These are phyloP conservation scores for Andrena trimmerana DNA, from an alignment of 2,888 invertebrate species.

Conservation along the genomic window DNA sequence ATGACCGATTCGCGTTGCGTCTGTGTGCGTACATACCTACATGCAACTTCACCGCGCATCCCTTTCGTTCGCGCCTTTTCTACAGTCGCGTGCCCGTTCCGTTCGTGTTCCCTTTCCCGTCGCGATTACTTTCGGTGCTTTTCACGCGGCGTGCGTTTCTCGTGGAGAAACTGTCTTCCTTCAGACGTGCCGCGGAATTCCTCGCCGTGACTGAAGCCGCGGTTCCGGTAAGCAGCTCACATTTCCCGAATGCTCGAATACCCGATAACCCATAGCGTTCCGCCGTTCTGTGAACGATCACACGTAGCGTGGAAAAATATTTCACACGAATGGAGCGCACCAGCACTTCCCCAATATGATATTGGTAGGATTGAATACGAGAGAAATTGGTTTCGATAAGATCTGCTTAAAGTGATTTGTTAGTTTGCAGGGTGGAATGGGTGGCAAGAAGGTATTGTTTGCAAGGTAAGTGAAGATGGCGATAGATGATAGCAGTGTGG, in stretches of 20 bases:
- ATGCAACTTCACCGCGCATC: not conserved
- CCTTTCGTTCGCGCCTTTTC: slow-evolving; percentile 2
- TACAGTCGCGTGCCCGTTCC: not conserved
- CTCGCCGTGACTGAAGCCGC: not conserved
- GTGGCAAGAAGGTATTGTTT: too few relatives aligned
- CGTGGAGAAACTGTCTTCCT: not conserved
- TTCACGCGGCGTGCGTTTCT: not conserved
- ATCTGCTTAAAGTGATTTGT: too few relatives aligned
- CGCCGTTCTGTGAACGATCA: not conserved
- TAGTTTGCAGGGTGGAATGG: too few relatives aligned
- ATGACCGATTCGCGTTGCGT: not conserved
- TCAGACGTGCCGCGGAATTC: not conserved
- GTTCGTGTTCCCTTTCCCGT: not conserved
- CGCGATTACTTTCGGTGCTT: not conserved
- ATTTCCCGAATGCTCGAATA: slow-evolving; percentile 10
- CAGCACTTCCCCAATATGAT: not conserved
- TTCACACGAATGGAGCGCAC: not conserved
- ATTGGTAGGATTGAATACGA: too few relatives aligned
- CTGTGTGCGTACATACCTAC: not conserved
- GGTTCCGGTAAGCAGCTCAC: slow-evolving; percentile 1
- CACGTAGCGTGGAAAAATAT: not conserved
- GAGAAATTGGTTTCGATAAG: too few relatives aligned
- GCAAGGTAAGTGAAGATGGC: too few relatives aligned
- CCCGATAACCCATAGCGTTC: not conserved
- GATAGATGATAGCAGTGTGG: too few relatives aligned